Base-by-base conservation (phyloP, 2,888 invertebrate species). In the Plagiodera versicolora region DNA sequence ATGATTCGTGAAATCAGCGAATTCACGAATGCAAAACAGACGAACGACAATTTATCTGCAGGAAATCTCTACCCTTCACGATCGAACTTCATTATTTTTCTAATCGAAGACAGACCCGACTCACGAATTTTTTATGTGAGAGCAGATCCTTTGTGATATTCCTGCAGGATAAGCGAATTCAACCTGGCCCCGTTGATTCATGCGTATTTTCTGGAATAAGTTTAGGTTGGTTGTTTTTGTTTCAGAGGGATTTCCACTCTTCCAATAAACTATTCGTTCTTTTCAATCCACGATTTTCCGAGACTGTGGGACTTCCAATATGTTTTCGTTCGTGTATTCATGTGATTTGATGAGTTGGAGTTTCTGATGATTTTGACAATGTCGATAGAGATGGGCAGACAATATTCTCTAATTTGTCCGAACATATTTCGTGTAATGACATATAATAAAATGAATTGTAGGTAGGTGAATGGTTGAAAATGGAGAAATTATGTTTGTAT, bases 11-110 rank as follows among this genome's bases (percentile, higher is more conserved):
- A 32, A 32, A 32, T 32, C 32, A 32, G 32, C 32, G 11, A 2
- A 11, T 32, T 10, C 32, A 11, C 32, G 32, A 32, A 32, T 32
- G 32, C 32, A 32, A 32, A 32, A 32, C 32, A 32, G 32, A 32
- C 2, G 11, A 2, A 32, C 10, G 32, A 32, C 11, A 32, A 32
- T 32, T 32, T 32, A 32, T 32, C 65, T 70, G 70, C 72, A 73
- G 72, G 14, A 30, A 52, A 52, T 52, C 52, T 14, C 35, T 52
- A 39, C 44, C 52, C 44, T 9, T 2, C 52, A 18, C 52, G 44
- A 24, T 52, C 44, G 39, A 52, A 52, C 52, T 52, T 52, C 52
- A 52, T 52, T 52, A 52, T 52, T 52, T 44, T 39, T 18, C 52
- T 39, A 39, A 52, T 52, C 52, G 52, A 44, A 39, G 52, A 52